Base-by-base conservation (phyloP, 2,797 vertebrate species). In the Oreonectes daqikongensis region DNA sequence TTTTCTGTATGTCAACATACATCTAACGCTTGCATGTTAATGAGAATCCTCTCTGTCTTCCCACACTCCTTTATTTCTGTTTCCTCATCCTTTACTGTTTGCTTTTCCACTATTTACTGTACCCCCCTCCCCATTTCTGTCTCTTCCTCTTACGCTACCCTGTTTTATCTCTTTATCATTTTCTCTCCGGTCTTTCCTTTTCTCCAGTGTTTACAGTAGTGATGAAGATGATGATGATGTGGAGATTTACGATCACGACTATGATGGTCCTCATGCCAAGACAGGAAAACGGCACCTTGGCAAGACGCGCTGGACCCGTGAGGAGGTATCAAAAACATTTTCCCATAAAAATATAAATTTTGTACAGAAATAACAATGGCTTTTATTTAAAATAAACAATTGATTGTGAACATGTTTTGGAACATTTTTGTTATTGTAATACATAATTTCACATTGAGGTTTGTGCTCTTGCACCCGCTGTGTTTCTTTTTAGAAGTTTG, bases 201-300 rank as follows among this genome's bases (percentile, higher is more conserved):
- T 10, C 17, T 53, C 10, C 87, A 99, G 97, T 92, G 95, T 98
- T 92, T 99, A 99, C 88, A 99, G 98, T 78, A 99, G 97, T 20
- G 98, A 99, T 68, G 98, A 99, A 71, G 98, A 99, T 57, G 98
- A 99, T 4, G 98, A 99, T 35, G 98, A 99, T 84, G 90, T 95
- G 52, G 98, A 99, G 88, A 92, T 97, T 90, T 98, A 97, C 46
- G 98, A 99, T 84, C 97, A 99, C 0, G 98, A 99, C 87, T 99
- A 99, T 4, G 98, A 99, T 60, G 95, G 96, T 60, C 90, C 97
- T 8, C 84, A 97, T 84, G 92, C 94, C 83, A 99, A 98, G 88
- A 83, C 93, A 50, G 95, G 95, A 86, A 99, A 99, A 89, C 94
- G 98, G 24, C 96, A 99, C 87, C 93, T 98, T 48, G 97, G 97